These are phyloP conservation scores for Grantiella picta DNA, from an alignment of 2,113 vertebrate species.

Conservation along the genomic window DNA sequence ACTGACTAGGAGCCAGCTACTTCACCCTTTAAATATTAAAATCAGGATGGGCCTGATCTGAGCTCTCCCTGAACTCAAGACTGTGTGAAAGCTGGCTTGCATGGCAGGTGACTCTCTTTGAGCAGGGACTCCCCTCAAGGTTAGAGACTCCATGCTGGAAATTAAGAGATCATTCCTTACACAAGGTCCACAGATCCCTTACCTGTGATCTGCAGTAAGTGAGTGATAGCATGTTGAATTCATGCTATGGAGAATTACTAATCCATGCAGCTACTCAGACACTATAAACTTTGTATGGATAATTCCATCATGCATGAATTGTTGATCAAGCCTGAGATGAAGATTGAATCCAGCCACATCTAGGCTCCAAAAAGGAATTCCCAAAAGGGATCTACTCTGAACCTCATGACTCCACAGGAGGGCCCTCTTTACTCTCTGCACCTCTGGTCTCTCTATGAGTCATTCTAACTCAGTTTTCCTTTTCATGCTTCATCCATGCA, in stretches of 20 bases:
- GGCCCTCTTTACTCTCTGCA: neutral
- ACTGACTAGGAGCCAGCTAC: neutral
- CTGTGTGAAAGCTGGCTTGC: neutral
- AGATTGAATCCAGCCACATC: neutral
- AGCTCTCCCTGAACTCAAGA: neutral
- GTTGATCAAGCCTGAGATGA: neutral
- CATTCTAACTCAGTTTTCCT: neutral
- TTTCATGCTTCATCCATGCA: neutral
- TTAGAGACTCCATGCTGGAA: neutral
- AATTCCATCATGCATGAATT: neutral
- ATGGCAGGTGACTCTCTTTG: neutral
- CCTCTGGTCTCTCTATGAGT: neutral
- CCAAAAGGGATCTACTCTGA: neutral
- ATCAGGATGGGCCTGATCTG: neutral
- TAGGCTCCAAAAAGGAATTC: neutral
- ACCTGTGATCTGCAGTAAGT: fast-evolving
- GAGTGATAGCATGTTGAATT: neutral
- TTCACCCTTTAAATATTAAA: neutral
- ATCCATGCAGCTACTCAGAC: neutral
- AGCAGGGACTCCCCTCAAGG: neutral
- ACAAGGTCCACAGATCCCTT: neutral
- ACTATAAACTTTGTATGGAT: neutral
- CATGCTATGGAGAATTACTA: neutral
- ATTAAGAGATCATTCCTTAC: neutral
- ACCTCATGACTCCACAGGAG: neutral